phyloP scores from a whole-genome alignment of 2,888 invertebrate genomes.

The Melieria omissa region DNA sequence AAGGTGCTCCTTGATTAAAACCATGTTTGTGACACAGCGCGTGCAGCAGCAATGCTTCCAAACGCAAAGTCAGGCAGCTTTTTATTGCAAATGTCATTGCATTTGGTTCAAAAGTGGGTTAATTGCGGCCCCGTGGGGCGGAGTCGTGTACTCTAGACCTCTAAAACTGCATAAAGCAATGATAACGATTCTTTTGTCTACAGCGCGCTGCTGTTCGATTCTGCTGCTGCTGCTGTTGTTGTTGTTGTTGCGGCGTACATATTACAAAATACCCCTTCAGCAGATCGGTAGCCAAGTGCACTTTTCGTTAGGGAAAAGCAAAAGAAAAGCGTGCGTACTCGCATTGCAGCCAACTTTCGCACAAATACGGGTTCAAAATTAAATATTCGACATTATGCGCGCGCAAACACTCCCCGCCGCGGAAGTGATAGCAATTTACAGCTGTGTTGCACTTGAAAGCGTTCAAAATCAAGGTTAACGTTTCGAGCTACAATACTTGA shows the following conservation, averaged over 20 bases:
- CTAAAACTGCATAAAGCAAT: constrained; percentile 26
- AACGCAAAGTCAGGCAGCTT: constrained; percentile 3
- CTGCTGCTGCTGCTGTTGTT: not conserved
- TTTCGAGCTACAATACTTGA: constrained; percentile 1
- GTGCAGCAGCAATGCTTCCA: constrained; percentile 1
- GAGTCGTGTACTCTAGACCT: constrained; percentile 22
- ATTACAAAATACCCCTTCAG: no score
- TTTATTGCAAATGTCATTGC: constrained; percentile 22
- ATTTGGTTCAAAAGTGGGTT: constrained; percentile 29
- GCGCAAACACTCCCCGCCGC: not conserved
- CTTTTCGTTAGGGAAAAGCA: no score
- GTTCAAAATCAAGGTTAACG: constrained; percentile 38
- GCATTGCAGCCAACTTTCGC: no score
- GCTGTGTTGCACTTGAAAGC: constrained; percentile 10
- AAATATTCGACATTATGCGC: not conserved
- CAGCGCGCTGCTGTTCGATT: not conserved
- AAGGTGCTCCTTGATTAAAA: not conserved
- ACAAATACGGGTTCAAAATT: not conserved
- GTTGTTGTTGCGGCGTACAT: no score
- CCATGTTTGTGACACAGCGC: constrained; percentile 13
- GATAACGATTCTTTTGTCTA: constrained; percentile 20
- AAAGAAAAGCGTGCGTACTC: no score
- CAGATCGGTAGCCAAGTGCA: no score
- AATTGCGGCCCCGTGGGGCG: constrained; percentile 29
- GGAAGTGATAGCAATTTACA: not conserved